Conservation (phyloP, 2,113 vertebrate genomes). For the Scatophagus argus region DNA sequence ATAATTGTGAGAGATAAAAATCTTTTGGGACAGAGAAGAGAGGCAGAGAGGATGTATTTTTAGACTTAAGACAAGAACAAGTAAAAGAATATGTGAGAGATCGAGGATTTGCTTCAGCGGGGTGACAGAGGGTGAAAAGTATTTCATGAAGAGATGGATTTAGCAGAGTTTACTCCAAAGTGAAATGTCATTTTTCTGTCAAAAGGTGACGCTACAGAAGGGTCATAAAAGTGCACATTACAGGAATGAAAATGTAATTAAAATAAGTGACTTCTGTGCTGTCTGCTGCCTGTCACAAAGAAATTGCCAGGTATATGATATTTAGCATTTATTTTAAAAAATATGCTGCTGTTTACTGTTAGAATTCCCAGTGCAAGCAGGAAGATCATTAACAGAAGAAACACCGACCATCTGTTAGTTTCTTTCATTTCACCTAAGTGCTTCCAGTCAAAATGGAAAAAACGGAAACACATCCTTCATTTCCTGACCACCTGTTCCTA, state of each 20-base stretch:
- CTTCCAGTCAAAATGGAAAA: conserved; percentile 30
- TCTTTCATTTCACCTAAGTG: conserved; percentile 27
- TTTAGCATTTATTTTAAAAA: neutral
- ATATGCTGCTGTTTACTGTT: neutral
- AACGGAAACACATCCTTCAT: conserved; percentile 36
- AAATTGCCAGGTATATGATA: neutral
- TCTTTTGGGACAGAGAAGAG: neutral
- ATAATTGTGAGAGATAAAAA: conserved; percentile 5
- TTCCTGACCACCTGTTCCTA: conserved; percentile 37
- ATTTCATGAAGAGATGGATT: conserved; percentile 7
- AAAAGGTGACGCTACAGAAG: neutral
- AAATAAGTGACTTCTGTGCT: neutral
- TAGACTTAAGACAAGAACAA: conserved; percentile 21
- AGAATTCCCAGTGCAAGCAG: neutral
- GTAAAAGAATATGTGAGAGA: neutral
- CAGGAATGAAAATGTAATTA: neutral
- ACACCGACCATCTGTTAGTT: conserved; percentile 39
- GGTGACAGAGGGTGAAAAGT: conserved; percentile 18
- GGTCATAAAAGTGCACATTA: neutral
- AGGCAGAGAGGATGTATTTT: conserved; percentile 22
- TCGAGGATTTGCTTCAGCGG: conserved; percentile 23
- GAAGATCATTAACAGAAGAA: conserved; percentile 14
- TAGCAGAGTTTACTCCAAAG: neutral
- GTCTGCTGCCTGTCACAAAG: neutral
- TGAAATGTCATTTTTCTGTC: conserved; percentile 19